Conservation (phyloP, 2,888 invertebrate genomes). For the Glomeris marginata region DNA sequence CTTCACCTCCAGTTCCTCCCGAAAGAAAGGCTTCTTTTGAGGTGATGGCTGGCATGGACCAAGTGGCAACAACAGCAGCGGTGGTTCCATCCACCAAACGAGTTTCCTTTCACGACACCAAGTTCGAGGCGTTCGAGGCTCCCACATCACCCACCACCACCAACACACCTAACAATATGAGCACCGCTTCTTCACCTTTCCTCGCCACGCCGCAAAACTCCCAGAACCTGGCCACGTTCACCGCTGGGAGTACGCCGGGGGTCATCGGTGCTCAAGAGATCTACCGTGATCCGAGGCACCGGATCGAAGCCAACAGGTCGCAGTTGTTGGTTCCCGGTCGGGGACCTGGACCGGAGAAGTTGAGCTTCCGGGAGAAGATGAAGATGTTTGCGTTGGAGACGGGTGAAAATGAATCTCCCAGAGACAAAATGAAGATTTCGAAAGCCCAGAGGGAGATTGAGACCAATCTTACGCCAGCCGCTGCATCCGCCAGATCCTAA, state of each 20-base stretch:
- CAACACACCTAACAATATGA: constrained; percentile 1
- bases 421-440: constrained; percentile 90
- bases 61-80: constrained; percentile 8
- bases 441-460: constrained; percentile 90
- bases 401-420: constrained; percentile 80
- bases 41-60: constrained; percentile 47
- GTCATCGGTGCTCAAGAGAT: constrained; percentile 98
- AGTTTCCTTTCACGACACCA: constrained; percentile 30
- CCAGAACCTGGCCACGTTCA: constrained; percentile 23
- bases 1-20: constrained; percentile 48
- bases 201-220: constrained; percentile 13
- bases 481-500: too few relatives aligned
- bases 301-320: constrained; percentile 68
- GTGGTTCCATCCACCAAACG: constrained; percentile 23
- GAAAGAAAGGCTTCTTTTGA: constrained; percentile 78
- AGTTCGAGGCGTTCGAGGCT: constrained; percentile 20
- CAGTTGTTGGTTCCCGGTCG: constrained; percentile 36
- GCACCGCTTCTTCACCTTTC: not conserved
- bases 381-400: constrained; percentile 97
- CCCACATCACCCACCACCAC: constrained; percentile 5
- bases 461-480: constrained; percentile 27
- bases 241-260: constrained; percentile 62
- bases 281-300: constrained; percentile 82
- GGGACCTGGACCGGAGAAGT: constrained; percentile 64
- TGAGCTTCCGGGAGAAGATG: constrained; percentile 98